phyloP scores from a whole-genome alignment of 1,140 invertebrate species.

The Heliconius hermathena region DNA sequence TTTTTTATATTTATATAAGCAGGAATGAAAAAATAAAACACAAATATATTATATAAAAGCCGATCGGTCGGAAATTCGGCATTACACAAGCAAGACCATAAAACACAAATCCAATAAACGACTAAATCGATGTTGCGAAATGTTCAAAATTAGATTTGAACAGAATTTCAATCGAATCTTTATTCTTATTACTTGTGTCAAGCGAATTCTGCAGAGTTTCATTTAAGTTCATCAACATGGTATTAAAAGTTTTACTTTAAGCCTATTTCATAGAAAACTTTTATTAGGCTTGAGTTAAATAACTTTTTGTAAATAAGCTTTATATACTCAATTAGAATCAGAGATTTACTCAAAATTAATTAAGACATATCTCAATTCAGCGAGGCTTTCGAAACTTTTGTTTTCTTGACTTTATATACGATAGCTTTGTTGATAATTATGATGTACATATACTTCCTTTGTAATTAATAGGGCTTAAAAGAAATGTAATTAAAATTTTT shows the following conservation, averaged over 20 bases:
- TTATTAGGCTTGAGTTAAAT: conserved; percentile 20
- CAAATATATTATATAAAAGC: conserved; percentile 11
- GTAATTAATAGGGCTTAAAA: neutral
- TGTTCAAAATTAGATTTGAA: conserved; percentile 59
- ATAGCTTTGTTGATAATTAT: neutral
- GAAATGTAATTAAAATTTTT: neutral
- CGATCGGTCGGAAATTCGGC: conserved; percentile 29
- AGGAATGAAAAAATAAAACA: neutral
- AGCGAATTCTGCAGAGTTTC: conserved; percentile 22
- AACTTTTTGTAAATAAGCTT: conserved; percentile 16
- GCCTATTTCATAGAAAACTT: conserved; percentile 3
- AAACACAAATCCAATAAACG: conserved; percentile 67
- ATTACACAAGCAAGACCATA: conserved; percentile 51
- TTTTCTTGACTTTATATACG: neutral
- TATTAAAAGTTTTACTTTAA: conserved; percentile 32
- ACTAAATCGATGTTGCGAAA: conserved; percentile 64
- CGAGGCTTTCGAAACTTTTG: neutral
- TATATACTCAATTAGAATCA: conserved; percentile 17
- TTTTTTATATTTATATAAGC: neutral
- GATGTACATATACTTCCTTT: neutral
- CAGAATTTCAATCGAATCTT: conserved; percentile 56
- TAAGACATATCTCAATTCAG: neutral
- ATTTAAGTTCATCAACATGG: conserved; percentile 27
- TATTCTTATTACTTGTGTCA: conserved; percentile 47
- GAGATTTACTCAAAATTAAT: conserved; percentile 26